Percentiles rank a stretch among this genome's conserved stretches.
Evolutionary conservation across 1,140 invertebrate genomes (phyloP).

Genomic region (Chrysoperla carnea): DNA sequence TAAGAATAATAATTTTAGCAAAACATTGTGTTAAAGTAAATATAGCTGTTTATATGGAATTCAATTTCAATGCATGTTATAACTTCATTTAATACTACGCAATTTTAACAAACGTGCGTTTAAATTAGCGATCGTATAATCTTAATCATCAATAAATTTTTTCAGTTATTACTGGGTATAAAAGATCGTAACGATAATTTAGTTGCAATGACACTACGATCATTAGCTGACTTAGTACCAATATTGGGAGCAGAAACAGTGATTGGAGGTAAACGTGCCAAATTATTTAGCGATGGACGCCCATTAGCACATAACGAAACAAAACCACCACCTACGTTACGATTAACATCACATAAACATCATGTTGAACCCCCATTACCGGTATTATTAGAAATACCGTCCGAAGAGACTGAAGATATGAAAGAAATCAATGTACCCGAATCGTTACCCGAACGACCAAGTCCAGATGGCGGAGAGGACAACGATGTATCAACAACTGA

Average conservation of each 20-base stretch:
- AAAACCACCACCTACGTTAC: constrained; percentile 5
- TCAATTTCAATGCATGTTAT: too few relatives aligned
- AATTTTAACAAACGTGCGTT: too few relatives aligned
- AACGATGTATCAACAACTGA: constrained; percentile 27
- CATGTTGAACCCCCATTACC: constrained; percentile 11
- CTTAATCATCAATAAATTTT: background rate
- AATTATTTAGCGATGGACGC: constrained; percentile 65
- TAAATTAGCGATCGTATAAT: too few relatives aligned
- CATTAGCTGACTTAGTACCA: constrained; percentile 63
- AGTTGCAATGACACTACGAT: constrained; percentile 57
- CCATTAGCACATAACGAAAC: constrained; percentile 26
- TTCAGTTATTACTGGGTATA: constrained; percentile 58
- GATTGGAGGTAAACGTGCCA: constrained; percentile 59
- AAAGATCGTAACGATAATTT: constrained; percentile 64
- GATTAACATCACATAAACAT: constrained; percentile 1
- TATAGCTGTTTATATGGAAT: too few relatives aligned
- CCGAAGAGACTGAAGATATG: constrained; percentile 16
- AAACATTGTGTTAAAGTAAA: too few relatives aligned
- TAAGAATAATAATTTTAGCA: too few relatives aligned
- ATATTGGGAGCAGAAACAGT: constrained; percentile 62
- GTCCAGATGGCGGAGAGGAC: constrained; percentile 66
- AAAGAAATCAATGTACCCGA: constrained; percentile 7
- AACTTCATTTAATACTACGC: too few relatives aligned
- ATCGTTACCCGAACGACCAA: constrained; percentile 46
- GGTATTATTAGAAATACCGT: constrained; percentile 15